Percentiles rank a stretch among this genome's conserved stretches.
Evolutionary conservation across 2,888 invertebrate species (phyloP).

Genomic region (Ellobium chinense): DNA sequence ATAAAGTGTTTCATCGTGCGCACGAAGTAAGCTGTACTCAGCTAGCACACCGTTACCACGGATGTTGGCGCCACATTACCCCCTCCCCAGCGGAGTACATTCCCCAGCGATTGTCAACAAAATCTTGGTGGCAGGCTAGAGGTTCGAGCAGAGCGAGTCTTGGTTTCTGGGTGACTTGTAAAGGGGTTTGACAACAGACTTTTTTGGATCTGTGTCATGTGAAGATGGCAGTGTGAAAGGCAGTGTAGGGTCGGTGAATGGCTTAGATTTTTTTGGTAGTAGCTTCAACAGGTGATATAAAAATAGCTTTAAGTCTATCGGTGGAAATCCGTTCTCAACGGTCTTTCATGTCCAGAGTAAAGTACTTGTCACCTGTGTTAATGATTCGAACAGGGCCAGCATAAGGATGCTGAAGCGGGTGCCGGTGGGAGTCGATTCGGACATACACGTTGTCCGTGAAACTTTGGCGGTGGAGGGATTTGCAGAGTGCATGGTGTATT

Average conservation of each 20-base stretch:
- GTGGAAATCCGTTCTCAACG: constrained; percentile 29
- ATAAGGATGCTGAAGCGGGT: constrained; percentile 35
- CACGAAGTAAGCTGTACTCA: no score
- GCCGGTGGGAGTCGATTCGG: constrained; percentile 22
- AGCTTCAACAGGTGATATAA: constrained; percentile 8
- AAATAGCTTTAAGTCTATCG: constrained; percentile 37
- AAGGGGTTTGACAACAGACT: no score
- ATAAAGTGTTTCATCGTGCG: no score
- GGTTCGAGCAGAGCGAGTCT: background rate
- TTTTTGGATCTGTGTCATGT: no score
- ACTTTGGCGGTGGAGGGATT: constrained; percentile 25
- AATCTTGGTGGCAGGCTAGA: background rate
- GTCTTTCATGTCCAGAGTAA: constrained; percentile 23
- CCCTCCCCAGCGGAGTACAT: constrained; percentile 15
- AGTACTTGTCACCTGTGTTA: constrained; percentile 23
- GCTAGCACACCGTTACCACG: no score
- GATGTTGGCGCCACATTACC: background rate
- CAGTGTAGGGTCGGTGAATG: no score
- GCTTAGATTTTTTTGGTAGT: no score
- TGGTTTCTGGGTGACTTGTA: background rate
- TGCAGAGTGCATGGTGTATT: constrained; percentile 27
- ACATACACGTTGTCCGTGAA: constrained; percentile 34
- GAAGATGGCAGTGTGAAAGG: no score
- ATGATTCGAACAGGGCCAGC: constrained; percentile 28
- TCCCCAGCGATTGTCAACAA: background rate